Percentiles rank a stretch among this genome's conserved stretches.
phyloP scores from a whole-genome alignment of 2,797 vertebrate species.

The Aselliscus stoliczkanus region DNA sequence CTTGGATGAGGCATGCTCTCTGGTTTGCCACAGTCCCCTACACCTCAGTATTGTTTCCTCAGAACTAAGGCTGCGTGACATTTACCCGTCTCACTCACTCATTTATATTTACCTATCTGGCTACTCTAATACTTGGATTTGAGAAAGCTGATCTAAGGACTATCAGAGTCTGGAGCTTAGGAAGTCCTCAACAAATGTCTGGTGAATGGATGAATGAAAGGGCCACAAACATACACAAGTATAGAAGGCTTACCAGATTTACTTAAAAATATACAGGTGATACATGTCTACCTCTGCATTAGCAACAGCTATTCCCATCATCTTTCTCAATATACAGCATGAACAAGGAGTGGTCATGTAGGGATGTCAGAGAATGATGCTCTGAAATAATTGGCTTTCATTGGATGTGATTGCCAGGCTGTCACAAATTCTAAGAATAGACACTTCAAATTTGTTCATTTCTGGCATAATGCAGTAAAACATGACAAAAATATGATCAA shows the following conservation, averaged over 20 bases:
- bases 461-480: slow-evolving; percentile 37
- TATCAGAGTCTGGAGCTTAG: neutral
- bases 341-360: neutral
- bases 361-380: neutral
- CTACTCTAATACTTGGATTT: neutral
- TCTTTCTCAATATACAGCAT: neutral
- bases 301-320: neutral
- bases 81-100: neutral
- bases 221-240: neutral
- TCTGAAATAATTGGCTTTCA: slow-evolving; percentile 40
- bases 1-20: neutral
- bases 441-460: slow-evolving; percentile 43
- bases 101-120: neutral
- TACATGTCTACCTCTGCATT: neutral
- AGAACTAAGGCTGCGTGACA: neutral
- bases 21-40: neutral
- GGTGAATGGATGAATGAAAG: neutral
- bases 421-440: slow-evolving; percentile 41
- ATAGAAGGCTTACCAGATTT: neutral
- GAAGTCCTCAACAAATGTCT: neutral
- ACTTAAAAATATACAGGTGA: neutral
- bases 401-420: slow-evolving; percentile 28
- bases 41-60: neutral
- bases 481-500: slow-evolving; percentile 62
- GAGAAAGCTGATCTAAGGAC: neutral